Evolutionary conservation across 1,140 invertebrate species (phyloP), one percentile per base, ranked within the genome.

Genomic region (Zaprionus davidi): DNA sequence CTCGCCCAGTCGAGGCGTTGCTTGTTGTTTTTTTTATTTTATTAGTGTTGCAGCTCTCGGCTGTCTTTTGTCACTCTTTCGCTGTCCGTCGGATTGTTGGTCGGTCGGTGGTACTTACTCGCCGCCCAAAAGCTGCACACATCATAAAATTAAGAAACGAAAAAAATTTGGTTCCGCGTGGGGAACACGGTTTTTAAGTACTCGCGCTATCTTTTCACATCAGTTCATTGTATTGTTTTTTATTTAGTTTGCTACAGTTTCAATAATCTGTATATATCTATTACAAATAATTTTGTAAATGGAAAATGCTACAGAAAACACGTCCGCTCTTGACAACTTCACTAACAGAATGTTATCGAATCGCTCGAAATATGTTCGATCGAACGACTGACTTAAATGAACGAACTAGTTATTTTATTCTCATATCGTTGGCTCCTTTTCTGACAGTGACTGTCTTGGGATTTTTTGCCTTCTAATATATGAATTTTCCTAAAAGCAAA

Each of bases 271-370:
- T 62, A 69, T 84, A 55, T 78, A 78, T 64, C 24, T 62, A 79
- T 84, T 88, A 87, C 85, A 87, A 87, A 84, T 69, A 87, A 87
- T 84, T 87, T 87, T 87, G 84, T 90, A 81, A 79, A 70, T 76
- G 49, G 60, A 75, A 70, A 78, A 76, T 38, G 55, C 68, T 79
- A 68, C 64, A 81, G 65, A 81, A 77, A 85, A 76, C 78, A 79
- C 76, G 77, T 86, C 79, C 78, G 65, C 76, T 79, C 31, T 78
- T 60, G 62, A 60, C 41, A 76, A 68, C 56, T 62, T 59, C 55
- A 66, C 57, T 63, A 67, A 79, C 63, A 63, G 65, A 71, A 71
- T 64, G 64, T 74, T 74, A 73, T 66, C 69, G 56, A 76, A 55
- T 49, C 17, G 17, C 20, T 64, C 12, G 24, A 46, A 64, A 51